A percentile compares a stretch with the other conserved stretches of the same genome.
Conservation (phyloP, 2,113 vertebrate genomes). For the Beaufortia kweichowensis region DNA sequence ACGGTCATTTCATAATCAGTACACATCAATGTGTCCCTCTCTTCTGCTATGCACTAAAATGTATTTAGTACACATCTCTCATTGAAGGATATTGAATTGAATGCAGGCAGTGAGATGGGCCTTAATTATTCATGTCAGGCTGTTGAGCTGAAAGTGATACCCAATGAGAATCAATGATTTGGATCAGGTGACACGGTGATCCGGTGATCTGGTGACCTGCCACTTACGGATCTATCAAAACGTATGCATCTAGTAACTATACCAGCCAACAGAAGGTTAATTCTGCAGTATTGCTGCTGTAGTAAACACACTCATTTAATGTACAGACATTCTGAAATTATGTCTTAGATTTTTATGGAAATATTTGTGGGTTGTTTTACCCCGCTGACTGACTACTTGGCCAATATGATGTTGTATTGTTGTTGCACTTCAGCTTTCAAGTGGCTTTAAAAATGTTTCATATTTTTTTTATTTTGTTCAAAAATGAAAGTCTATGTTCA, state of each 20-base stretch:
- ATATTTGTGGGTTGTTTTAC: not conserved
- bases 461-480: too few species aligned
- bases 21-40: too few species aligned
- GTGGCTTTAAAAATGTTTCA: too few species aligned
- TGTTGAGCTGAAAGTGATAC: conserved; percentile 45
- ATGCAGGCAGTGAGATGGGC: conserved; percentile 17
- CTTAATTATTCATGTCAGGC: conserved; percentile 38
- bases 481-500: not conserved
- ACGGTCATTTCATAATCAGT: too few species aligned
- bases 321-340: too few species aligned
- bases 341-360: too few species aligned
- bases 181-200: conserved; percentile 41
- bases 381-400: too few species aligned
- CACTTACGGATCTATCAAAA: conserved; percentile 19
- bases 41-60: too few species aligned
- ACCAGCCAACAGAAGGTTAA: not conserved
- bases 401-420: too few species aligned
- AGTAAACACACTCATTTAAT: conserved; percentile 11
- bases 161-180: conserved; percentile 49
- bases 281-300: not conserved
- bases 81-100: conserved; percentile 20
- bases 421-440: too few species aligned
- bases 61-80: too few species aligned
- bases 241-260: not conserved
- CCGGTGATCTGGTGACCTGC: conserved; percentile 33